Conservation (phyloP, 2,113 vertebrate genomes). For the Gavialis gangeticus region DNA sequence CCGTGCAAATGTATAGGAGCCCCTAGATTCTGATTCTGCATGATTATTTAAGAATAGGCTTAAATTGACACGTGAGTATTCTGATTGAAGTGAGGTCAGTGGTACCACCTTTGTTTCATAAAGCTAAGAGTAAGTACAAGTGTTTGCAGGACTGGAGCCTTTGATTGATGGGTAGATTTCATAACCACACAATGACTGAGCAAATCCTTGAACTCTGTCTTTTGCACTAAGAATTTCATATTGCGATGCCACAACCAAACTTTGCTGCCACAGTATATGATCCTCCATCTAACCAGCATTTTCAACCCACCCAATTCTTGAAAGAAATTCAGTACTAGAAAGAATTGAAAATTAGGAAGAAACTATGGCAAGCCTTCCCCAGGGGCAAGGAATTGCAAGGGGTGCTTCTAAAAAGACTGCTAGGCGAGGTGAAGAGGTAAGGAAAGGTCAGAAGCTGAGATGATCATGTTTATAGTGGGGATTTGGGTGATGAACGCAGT, state of each 20-base stretch:
- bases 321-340: neutral
- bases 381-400: neutral
- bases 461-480: neutral
- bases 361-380: neutral
- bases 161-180: neutral
- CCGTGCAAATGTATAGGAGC: neutral
- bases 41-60: neutral
- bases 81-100: neutral
- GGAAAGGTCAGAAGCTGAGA: neutral
- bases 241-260: neutral
- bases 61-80: neutral
- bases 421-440: neutral
- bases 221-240: neutral
- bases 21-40: neutral
- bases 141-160: neutral
- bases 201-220: neutral
- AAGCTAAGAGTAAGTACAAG: neutral
- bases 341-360: neutral
- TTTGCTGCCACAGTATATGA: accelerated
- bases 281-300: neutral
- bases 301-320: neutral
- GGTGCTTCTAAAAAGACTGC: neutral
- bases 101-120: neutral
- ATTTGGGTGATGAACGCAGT: neutral
- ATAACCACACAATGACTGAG: neutral